phyloP scores from a whole-genome alignment of 1,140 invertebrate genomes.

The Chionoecetes opilio region DNA sequence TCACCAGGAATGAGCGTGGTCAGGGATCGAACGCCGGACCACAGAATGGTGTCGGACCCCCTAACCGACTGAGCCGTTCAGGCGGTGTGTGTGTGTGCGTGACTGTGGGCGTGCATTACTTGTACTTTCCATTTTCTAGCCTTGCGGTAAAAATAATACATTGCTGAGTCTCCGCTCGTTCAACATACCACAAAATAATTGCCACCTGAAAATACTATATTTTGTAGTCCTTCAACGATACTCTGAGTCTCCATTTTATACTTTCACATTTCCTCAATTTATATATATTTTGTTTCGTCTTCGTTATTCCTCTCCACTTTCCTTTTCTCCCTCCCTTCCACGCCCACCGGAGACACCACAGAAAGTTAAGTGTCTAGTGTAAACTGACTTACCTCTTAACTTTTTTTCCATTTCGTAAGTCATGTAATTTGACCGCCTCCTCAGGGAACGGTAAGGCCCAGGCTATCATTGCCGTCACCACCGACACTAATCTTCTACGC shows the following conservation, averaged over 20 bases:
- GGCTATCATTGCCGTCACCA: not conserved
- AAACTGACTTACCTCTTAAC: constrained; percentile 19
- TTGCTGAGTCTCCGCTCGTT: not conserved
- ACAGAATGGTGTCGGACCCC: too few species aligned
- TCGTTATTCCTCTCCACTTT: not conserved
- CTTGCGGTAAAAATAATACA: not conserved
- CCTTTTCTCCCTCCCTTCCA: not conserved
- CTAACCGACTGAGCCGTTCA: too few species aligned
- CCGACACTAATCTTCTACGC: not conserved
- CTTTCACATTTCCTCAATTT: not conserved
- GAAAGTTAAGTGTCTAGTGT: constrained; percentile 10
- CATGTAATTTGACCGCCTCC: not conserved
- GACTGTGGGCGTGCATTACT: not conserved
- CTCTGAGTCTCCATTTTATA: too few species aligned
- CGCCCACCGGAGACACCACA: not conserved
- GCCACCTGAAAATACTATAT: not conserved
- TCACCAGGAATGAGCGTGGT: too few species aligned
- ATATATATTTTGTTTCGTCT: not conserved
- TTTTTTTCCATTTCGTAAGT: constrained; percentile 9
- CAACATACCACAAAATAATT: not conserved
- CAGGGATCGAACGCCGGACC: too few species aligned
- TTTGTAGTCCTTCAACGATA: not conserved
- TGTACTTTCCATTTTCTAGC: not conserved
- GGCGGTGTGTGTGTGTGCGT: not conserved
- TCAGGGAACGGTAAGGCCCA: not conserved